Evolutionary conservation across 2,888 invertebrate species (phyloP).

Genomic region (Rapana venosa): DNA sequence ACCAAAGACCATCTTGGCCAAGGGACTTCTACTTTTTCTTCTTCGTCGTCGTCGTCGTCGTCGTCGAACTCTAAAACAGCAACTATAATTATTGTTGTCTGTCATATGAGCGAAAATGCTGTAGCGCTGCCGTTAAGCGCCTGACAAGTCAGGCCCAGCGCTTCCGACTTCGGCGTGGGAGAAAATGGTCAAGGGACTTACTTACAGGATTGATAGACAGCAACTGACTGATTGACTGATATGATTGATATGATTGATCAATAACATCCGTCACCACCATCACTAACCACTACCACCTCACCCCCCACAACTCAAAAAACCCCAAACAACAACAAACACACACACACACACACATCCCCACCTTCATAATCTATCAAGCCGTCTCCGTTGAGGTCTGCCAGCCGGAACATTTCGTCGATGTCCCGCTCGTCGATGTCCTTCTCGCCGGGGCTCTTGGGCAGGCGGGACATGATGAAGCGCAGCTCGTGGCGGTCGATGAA

Average conservation of each 20-base stretch:
- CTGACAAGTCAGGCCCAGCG: no score
- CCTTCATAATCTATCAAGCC: slow-evolving; percentile 77
- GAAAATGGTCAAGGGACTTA: no score
- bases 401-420: slow-evolving; percentile 74
- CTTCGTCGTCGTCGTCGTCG: no score
- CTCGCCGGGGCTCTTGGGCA: slow-evolving; percentile 75
- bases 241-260: neutral
- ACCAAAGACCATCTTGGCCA: no score
- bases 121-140: no score
- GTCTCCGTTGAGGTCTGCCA: slow-evolving; percentile 76
- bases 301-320: neutral
- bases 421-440: slow-evolving; percentile 65
- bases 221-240: no score
- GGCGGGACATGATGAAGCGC: slow-evolving; percentile 72
- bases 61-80: no score
- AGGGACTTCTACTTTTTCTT: no score
- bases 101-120: no score
- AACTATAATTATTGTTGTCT: no score
- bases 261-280: neutral
- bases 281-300: neutral
- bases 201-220: no score
- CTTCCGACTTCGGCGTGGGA: no score
- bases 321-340: neutral
- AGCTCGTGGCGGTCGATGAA: slow-evolving; percentile 76
- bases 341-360: slow-evolving; percentile 47